A percentile compares a stretch with the other conserved stretches of the same genome.
These are phyloP conservation scores for Andrena minutula DNA, from an alignment of 2,888 invertebrate species.

Conservation along the genomic window DNA sequence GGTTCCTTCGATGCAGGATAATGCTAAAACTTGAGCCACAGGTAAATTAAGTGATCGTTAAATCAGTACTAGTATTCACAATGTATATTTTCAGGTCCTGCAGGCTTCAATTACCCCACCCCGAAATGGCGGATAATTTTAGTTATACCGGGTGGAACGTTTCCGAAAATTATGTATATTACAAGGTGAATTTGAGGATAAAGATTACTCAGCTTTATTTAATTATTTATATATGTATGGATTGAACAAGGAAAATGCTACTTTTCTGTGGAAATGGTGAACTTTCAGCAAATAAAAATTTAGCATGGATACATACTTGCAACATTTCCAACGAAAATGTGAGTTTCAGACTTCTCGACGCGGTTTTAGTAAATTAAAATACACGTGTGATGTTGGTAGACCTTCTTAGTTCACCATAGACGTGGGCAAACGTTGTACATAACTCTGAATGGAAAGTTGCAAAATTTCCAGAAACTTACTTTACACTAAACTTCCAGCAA, in stretches of 20 bases:
- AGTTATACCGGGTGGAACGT: slow-evolving; percentile 8
- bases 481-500: no score
- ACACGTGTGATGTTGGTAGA: no score
- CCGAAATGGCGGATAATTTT: slow-evolving; percentile 37
- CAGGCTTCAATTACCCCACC: slow-evolving; percentile 30
- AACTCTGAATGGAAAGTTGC: no score
- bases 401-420: no score
- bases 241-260: background rate
- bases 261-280: background rate
- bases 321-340: background rate
- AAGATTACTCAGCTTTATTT: slow-evolving; percentile 26
- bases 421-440: no score
- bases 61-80: slow-evolving; percentile 17
- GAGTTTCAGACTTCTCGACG: no score
- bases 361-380: no score
- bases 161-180: slow-evolving; percentile 25
- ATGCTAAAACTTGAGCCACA: slow-evolving; percentile 2
- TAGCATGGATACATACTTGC: background rate
- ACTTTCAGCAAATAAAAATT: background rate
- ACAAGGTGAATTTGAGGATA: background rate
- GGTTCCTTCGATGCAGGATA: background rate
- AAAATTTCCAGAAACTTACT: no score
- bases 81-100: slow-evolving; percentile 19
- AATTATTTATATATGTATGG: slow-evolving; percentile 12
- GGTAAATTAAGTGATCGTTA: slow-evolving; percentile 35